Evolutionary conservation across 1,140 invertebrate genomes (phyloP).

Genomic region (Dreissena rostriformis): DNA sequence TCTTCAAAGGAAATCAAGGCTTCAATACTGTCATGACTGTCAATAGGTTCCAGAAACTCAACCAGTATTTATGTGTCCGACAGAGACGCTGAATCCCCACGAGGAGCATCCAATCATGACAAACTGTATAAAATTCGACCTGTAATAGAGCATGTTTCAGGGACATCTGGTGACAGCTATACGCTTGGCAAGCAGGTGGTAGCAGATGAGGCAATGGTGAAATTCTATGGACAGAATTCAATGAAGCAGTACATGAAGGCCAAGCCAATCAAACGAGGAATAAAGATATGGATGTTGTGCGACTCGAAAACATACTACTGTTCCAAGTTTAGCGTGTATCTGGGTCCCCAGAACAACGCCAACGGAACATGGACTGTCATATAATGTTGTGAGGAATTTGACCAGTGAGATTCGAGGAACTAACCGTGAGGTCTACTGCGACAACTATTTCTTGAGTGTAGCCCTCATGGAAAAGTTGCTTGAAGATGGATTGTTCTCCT

Average conservation of each 20-base stretch:
- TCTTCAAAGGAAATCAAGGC: no score
- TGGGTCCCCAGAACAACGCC: neutral
- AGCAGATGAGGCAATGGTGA: slow-evolving; percentile 53
- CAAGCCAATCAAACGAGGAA: slow-evolving; percentile 40
- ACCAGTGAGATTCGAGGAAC: neutral
- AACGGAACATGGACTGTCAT: neutral
- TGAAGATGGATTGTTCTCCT: neutral
- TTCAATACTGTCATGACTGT: no score
- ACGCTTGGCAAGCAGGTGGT: no score
- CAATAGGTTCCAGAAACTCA: no score
- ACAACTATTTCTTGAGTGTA: neutral
- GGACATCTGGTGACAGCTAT: no score
- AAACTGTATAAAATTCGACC: no score
- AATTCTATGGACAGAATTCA: slow-evolving; percentile 33
- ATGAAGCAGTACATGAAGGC: slow-evolving; percentile 42
- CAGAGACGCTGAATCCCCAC: no score
- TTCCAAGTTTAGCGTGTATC: neutral
- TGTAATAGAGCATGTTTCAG: no score
- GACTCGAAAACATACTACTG: neutral
- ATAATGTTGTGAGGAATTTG: neutral
- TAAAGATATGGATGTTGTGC: slow-evolving; percentile 39
- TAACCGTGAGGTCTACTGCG: neutral
- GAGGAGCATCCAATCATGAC: no score
- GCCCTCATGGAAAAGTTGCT: neutral
- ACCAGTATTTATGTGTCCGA: no score